These are phyloP conservation scores for Physocephala rufipes DNA, from an alignment of 2,888 invertebrate genomes.

Conservation along the genomic window DNA sequence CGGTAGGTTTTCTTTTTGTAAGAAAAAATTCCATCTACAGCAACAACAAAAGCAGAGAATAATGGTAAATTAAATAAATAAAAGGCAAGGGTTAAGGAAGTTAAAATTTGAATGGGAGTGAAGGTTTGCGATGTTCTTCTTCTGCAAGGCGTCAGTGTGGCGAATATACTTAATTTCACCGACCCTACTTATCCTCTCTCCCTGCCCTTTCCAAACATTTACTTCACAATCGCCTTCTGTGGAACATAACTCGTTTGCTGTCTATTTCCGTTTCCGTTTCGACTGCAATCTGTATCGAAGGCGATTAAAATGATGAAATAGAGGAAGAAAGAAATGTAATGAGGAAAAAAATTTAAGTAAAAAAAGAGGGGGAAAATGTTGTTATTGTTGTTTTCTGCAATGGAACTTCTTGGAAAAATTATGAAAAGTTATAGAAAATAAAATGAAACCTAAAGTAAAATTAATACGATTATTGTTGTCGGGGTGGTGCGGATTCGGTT, in stretches of 20 bases:
- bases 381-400: too few relatives aligned
- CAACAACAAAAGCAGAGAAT: neutral
- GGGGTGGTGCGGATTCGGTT: neutral
- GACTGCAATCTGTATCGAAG: conserved; percentile 37
- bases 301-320: conserved; percentile 35
- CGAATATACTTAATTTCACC: conserved; percentile 39
- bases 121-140: neutral
- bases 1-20: conserved; percentile 3
- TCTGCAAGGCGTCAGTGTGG: conserved; percentile 37
- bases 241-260: conserved; percentile 19
- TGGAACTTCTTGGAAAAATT: neutral
- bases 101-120: too few relatives aligned
- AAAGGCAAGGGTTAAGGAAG: conserved; percentile 10
- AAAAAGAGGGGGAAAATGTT: conserved; percentile 5
- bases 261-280: conserved; percentile 40
- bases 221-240: too few relatives aligned
- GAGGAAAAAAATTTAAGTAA: neutral
- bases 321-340: conserved; percentile 5
- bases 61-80: neutral
- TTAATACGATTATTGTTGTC: too few relatives aligned
- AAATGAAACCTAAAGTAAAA: neutral
- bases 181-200: neutral
- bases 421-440: conserved; percentile 31
- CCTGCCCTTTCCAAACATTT: neutral
- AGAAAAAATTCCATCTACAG: neutral